Evolutionary conservation across 2,888 invertebrate genomes (phyloP).

Genomic region (Drosophila dives): DNA sequence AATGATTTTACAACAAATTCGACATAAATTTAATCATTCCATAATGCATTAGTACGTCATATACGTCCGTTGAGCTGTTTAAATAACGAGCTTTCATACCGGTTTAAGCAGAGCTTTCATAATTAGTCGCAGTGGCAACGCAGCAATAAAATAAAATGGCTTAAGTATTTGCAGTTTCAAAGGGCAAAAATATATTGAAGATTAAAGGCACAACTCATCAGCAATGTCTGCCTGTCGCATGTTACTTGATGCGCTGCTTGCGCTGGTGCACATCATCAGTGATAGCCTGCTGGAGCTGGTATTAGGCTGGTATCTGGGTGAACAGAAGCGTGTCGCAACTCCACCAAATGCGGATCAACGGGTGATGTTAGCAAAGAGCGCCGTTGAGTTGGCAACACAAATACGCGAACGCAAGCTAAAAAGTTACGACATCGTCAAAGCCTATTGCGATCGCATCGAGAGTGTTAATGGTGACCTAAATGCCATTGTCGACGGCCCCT

Average conservation of each 20-base stretch:
- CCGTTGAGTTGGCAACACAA: conserved; percentile 88
- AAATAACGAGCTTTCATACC: conserved; percentile 5
- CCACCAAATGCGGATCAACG: conserved; percentile 68
- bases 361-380: conserved; percentile 87
- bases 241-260: conserved; percentile 69
- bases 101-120: conserved; percentile 14
- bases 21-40: background rate
- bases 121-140: conserved; percentile 40
- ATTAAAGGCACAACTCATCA: background rate
- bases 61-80: background rate
- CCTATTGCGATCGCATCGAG: conserved; percentile 91
- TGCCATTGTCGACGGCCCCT: conserved; percentile 93
- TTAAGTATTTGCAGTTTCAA: conserved; percentile 19
- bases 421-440: conserved; percentile 89
- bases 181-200: conserved; percentile 12
- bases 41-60: background rate
- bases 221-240: conserved; percentile 67
- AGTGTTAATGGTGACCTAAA: conserved; percentile 90
- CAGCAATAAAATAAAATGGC: background rate
- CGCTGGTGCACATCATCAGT: conserved; percentile 72
- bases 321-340: conserved; percentile 72
- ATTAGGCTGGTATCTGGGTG: conserved; percentile 81
- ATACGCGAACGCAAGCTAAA: conserved; percentile 88
- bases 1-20: background rate
- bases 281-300: conserved; percentile 77